A percentile compares a stretch with the other conserved stretches of the same genome.
Evolutionary conservation across 2,797 vertebrate species (phyloP).

Genomic region (Argentina silus): DNA sequence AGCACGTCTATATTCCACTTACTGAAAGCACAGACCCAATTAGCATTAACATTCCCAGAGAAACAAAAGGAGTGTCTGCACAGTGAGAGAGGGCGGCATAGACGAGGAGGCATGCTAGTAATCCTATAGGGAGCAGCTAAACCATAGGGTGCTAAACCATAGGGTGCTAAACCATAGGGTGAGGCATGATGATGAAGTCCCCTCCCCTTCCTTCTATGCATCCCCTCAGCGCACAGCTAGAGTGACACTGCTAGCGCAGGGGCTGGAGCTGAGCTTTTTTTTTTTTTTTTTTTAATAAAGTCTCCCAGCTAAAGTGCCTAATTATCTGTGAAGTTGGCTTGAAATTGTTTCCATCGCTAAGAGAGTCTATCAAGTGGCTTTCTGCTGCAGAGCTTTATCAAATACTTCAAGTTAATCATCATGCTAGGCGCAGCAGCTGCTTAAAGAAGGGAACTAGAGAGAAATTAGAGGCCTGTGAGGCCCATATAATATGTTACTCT

Average conservation of each 20-base stretch:
- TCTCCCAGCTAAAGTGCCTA: slow-evolving; percentile 70
- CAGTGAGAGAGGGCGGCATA: not conserved
- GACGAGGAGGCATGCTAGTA: not conserved
- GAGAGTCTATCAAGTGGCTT: slow-evolving; percentile 67
- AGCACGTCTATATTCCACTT: not conserved
- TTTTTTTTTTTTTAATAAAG: slow-evolving; percentile 69
- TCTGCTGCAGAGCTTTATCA: slow-evolving; percentile 66
- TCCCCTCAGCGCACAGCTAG: slow-evolving; percentile 31
- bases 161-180: slow-evolving; percentile 25
- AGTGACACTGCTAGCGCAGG: slow-evolving; percentile 25
- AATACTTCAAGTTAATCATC: slow-evolving; percentile 72
- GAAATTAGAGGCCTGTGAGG: too few relatives aligned
- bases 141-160: slow-evolving; percentile 29
- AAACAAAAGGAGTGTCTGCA: not conserved
- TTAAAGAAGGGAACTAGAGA: not conserved
- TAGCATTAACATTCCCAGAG: not conserved
- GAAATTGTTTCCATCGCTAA: slow-evolving; percentile 72
- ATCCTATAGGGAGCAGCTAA: slow-evolving; percentile 19
- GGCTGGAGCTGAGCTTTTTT: slow-evolving; percentile 43
- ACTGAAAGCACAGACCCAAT: slow-evolving; percentile 2
- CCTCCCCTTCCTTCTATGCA: not conserved
- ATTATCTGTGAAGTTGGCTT: slow-evolving; percentile 77
- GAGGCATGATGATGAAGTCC: not conserved
- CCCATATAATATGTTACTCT: too few relatives aligned
- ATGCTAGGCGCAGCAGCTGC: not conserved